These are phyloP conservation scores for Eurystomus gularis DNA, from an alignment of 2,113 vertebrate genomes.

Conservation along the genomic window DNA sequence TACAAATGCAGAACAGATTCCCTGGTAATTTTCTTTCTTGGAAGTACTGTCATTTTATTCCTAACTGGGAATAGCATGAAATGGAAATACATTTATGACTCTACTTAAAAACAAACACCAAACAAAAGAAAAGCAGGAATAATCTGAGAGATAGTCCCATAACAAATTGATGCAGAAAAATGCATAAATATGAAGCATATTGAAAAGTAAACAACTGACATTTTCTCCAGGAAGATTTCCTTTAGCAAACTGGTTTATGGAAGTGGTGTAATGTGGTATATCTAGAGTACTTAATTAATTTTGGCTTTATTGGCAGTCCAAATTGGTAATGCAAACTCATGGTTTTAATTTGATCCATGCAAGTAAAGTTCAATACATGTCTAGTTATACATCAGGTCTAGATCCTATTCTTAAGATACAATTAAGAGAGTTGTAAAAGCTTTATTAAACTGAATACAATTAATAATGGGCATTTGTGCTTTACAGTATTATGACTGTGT, in stretches of 20 bases:
- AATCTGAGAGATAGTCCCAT: constrained; percentile 19
- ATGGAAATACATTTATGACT: constrained; percentile 31
- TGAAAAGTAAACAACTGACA: not conserved
- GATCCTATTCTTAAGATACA: not conserved
- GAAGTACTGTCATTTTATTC: constrained; percentile 41
- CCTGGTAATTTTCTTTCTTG: constrained; percentile 57
- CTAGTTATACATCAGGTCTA: not conserved
- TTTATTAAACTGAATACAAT: not conserved
- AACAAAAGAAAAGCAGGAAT: constrained; percentile 12
- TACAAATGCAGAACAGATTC: constrained; percentile 68
- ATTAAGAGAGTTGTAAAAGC: not conserved
- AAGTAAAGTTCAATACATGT: not conserved
- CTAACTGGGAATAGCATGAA: constrained; percentile 26
- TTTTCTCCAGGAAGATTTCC: not conserved
- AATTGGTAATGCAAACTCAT: not conserved
- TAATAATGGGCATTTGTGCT: not conserved
- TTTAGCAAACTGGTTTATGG: not conserved
- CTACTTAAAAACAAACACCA: constrained; percentile 31
- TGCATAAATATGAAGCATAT: not conserved
- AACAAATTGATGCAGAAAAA: constrained; percentile 16
- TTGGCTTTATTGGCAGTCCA: not conserved
- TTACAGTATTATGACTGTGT: not conserved
- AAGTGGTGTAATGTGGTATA: not conserved
- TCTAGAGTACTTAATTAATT: not conserved
- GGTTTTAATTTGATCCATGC: not conserved